Conservation (phyloP, 2,888 invertebrate species). For the Ochropleura leucogaster region DNA sequence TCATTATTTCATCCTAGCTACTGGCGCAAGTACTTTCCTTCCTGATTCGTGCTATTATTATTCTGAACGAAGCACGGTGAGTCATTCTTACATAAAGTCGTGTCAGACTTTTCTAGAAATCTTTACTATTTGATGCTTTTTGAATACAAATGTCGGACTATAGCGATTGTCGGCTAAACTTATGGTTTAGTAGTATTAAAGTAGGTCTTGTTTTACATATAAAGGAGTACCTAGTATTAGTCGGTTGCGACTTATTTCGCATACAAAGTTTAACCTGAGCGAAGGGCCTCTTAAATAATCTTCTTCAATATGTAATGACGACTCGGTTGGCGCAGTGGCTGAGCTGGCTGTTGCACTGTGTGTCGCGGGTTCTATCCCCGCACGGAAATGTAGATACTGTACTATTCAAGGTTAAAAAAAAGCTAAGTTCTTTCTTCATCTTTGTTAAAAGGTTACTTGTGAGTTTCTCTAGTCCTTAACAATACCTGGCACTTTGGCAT, state of each 20-base stretch:
- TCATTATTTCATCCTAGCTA: constrained; percentile 53
- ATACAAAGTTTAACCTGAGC: constrained; percentile 2
- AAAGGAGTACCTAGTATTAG: background rate
- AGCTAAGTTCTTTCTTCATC: too few species aligned
- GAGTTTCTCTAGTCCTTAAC: background rate
- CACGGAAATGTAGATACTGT: too few species aligned
- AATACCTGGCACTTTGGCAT: background rate
- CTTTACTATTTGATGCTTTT: constrained; percentile 51
- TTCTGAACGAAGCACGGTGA: constrained; percentile 65
- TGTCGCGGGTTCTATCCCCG: too few species aligned
- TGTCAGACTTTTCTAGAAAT: constrained; percentile 68
- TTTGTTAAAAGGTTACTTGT: too few species aligned
- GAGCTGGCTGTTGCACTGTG: too few species aligned
- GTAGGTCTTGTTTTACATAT: background rate
- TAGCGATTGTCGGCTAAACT: constrained; percentile 24
- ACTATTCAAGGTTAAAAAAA: too few species aligned
- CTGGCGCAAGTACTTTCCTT: constrained; percentile 60
- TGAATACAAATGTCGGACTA: constrained; percentile 52
- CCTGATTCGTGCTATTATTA: constrained; percentile 62
- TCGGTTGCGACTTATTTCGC: background rate
- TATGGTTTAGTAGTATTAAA: constrained; percentile 1
- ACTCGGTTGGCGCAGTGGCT: too few species aligned
- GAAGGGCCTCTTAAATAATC: too few species aligned
- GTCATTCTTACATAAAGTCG: constrained; percentile 71
- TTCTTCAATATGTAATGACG: too few species aligned